phyloP scores from a whole-genome alignment of 2,113 vertebrate species.

The Clarias macrocephalus region DNA sequence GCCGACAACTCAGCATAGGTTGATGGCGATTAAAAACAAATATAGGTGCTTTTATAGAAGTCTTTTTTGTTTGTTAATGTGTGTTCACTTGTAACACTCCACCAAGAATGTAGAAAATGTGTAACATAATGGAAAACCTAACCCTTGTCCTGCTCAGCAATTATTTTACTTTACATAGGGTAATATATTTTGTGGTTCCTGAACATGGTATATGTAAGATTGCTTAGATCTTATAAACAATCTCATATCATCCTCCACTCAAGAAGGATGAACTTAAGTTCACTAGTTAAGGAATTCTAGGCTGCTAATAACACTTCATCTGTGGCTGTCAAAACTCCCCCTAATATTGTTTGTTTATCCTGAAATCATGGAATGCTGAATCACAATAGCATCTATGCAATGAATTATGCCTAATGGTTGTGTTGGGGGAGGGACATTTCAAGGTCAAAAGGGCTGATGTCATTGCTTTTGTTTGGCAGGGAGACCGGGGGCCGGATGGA shows the following conservation, averaged over 20 bases:
- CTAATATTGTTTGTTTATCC: constrained; percentile 43
- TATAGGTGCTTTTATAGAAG: too few relatives aligned
- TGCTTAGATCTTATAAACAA: constrained; percentile 29
- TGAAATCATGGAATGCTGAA: constrained; percentile 9
- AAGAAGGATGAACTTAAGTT: constrained; percentile 25
- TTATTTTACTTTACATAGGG: too few relatives aligned
- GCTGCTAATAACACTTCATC: constrained; percentile 5
- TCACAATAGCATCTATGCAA: constrained; percentile 59
- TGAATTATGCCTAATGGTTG: constrained; percentile 36
- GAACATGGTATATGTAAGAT: constrained; percentile 54
- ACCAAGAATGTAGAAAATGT: background rate
- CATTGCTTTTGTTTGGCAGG: constrained; percentile 69
- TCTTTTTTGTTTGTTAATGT: too few relatives aligned
- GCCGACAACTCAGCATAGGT: too few relatives aligned
- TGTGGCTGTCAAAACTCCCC: background rate
- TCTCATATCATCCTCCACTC: background rate
- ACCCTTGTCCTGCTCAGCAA: background rate
- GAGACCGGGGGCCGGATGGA: constrained; percentile 81
- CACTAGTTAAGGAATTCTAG: constrained; percentile 14
- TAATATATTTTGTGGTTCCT: constrained; percentile 42
- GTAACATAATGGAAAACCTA: background rate
- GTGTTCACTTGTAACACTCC: background rate
- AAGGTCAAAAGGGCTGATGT: constrained; percentile 35
- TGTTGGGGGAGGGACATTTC: constrained; percentile 37
- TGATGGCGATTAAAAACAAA: too few relatives aligned